Evolutionary conservation across 2,113 vertebrate genomes (phyloP).

Genomic region (Leptobrachium ailaonicum): DNA sequence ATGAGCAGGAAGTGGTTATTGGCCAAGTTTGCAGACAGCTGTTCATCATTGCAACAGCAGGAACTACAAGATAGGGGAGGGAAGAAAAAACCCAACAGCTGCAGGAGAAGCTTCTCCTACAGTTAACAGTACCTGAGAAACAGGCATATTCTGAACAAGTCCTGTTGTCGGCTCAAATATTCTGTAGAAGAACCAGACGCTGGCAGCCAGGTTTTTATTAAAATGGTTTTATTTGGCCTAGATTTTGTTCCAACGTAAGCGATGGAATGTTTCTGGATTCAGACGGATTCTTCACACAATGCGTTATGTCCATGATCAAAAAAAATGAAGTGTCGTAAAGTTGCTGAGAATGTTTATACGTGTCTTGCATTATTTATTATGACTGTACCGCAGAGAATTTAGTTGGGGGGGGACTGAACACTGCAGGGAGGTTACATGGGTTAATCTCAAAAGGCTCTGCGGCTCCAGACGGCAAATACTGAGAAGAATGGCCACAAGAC

Average conservation of each 20-base stretch:
- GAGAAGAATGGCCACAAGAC: conserved; percentile 11
- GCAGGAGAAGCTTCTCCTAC: too few relatives aligned
- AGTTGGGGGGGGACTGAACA: conserved; percentile 30
- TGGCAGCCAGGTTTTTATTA: conserved; percentile 54
- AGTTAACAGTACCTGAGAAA: too few relatives aligned
- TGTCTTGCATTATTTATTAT: too few relatives aligned
- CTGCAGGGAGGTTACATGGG: conserved; percentile 47
- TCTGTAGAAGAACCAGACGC: too few relatives aligned
- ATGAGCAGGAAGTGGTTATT: too few relatives aligned
- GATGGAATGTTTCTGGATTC: conserved; percentile 76
- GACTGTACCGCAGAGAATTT: conserved; percentile 40
- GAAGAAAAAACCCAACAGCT: too few relatives aligned
- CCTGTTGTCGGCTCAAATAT: too few relatives aligned
- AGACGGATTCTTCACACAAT: conserved; percentile 39
- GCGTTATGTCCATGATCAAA: conserved; percentile 46
- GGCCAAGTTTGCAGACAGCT: too few relatives aligned
- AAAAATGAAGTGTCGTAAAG: conserved; percentile 44
- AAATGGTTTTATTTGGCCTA: conserved; percentile 94
- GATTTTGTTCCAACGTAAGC: conserved; percentile 78
- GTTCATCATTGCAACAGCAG: too few relatives aligned
- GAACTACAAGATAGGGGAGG: too few relatives aligned
- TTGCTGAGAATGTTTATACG: conserved; percentile 40
- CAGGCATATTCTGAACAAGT: too few relatives aligned
- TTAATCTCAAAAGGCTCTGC: background rate
- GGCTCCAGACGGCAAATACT: conserved; percentile 26